These are phyloP conservation scores for Leptodactylus fallax DNA, from an alignment of 2,797 vertebrate genomes.

Conservation along the genomic window DNA sequence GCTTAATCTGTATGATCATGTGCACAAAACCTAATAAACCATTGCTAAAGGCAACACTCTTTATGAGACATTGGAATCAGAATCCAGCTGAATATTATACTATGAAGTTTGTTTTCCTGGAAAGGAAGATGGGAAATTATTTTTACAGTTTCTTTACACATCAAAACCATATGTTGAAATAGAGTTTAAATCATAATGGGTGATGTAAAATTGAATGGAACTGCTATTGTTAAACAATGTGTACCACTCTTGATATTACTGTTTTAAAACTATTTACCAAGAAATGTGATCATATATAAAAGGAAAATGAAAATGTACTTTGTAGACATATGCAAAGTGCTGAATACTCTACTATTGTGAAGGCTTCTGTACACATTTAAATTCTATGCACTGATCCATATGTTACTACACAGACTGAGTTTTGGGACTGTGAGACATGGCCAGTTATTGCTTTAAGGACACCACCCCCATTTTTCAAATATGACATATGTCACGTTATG, in stretches of 20 bases:
- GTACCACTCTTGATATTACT: not conserved
- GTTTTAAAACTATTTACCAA: not conserved
- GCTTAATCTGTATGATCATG: conserved; percentile 59
- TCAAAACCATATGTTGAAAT: conserved; percentile 42
- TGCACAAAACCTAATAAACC: conserved; percentile 60
- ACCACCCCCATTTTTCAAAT: no score
- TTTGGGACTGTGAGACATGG: no score
- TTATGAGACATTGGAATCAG: conserved; percentile 47
- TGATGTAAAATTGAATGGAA: not conserved
- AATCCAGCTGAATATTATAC: conserved; percentile 47
- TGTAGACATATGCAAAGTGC: no score
- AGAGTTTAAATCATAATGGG: conserved; percentile 19
- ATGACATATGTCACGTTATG: no score
- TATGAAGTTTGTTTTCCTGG: conserved; percentile 53
- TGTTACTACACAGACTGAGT: no score
- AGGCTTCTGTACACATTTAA: no score
- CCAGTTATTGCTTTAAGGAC: no score
- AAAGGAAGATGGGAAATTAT: conserved; percentile 48
- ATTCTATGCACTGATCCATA: no score
- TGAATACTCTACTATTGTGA: no score
- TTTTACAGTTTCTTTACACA: conserved; percentile 33
- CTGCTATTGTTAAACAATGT: not conserved
- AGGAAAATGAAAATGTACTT: not conserved
- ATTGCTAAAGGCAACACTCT: conserved; percentile 56
- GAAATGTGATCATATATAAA: not conserved